Evolutionary conservation across 2,113 vertebrate species (phyloP).

Genomic region (Mixornis gularis): DNA sequence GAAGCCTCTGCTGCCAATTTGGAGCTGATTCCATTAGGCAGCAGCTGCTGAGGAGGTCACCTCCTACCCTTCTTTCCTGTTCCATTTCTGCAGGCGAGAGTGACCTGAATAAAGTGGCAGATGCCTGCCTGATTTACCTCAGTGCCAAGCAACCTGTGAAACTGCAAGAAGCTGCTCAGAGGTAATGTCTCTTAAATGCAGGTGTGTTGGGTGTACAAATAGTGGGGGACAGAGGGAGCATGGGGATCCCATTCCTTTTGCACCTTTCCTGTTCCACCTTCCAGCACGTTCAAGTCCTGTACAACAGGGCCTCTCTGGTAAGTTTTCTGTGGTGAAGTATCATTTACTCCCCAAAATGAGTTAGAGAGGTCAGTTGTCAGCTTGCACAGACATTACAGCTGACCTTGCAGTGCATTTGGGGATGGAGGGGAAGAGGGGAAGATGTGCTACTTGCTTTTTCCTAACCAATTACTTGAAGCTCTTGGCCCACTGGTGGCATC

Average conservation of each 20-base stretch:
- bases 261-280: background rate
- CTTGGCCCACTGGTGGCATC: background rate
- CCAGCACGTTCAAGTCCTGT: accelerated
- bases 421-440: background rate
- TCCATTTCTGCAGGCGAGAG: constrained; percentile 76
- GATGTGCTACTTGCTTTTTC: background rate
- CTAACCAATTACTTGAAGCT: background rate
- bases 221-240: background rate
- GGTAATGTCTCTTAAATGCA: constrained; percentile 67
- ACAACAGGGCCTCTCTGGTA: background rate
- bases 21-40: background rate
- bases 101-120: constrained; percentile 84
- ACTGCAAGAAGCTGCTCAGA: constrained; percentile 87
- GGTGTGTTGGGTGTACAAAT: background rate
- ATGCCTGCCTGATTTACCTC: constrained; percentile 87
- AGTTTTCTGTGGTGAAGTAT: background rate
- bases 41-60: background rate
- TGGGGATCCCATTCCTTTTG: background rate
- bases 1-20: constrained; percentile 28
- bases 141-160: constrained; percentile 85
- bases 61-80: constrained; percentile 51
- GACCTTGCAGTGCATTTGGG: background rate
- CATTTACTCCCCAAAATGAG: background rate
- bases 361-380: background rate
- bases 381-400: background rate